Conservation (phyloP, 2,888 invertebrate genomes). For the Latrodectus elegans region DNA sequence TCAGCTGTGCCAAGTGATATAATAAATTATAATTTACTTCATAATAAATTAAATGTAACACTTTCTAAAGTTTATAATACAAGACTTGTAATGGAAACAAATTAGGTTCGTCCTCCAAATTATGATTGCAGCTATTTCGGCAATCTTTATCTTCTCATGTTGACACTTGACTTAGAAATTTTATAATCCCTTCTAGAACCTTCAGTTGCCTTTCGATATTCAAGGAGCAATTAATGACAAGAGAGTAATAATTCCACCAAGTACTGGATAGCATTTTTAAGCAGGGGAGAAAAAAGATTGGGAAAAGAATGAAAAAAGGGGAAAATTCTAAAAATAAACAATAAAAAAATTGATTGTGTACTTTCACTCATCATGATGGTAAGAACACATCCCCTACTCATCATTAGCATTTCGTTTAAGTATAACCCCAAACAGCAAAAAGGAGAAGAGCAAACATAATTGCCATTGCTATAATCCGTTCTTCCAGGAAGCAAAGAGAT, state of each 20-base stretch:
- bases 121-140: neutral
- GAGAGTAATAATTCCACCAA: constrained; percentile 25
- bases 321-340: constrained; percentile 6
- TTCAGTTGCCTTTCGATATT: constrained; percentile 9
- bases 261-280: constrained; percentile 24
- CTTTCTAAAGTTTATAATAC: no score
- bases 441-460: constrained; percentile 32
- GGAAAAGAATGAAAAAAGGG: constrained; percentile 15
- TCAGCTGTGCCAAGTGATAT: no score
- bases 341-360: constrained; percentile 30
- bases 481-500: constrained; percentile 19
- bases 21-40: no score
- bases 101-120: neutral
- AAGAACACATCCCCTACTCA: neutral
- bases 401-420: constrained; percentile 44
- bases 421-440: constrained; percentile 7
- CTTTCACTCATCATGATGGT: neutral
- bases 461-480: constrained; percentile 51
- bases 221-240: constrained; percentile 37
- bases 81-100: no score
- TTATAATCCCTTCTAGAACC: neutral
- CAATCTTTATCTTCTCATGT: constrained; percentile 18
- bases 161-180: constrained; percentile 3
- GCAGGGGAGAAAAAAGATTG: constrained; percentile 7
- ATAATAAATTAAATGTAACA: no score